These are phyloP conservation scores for Lepidonotus clava DNA, from an alignment of 2,888 invertebrate genomes.

Conservation along the genomic window DNA sequence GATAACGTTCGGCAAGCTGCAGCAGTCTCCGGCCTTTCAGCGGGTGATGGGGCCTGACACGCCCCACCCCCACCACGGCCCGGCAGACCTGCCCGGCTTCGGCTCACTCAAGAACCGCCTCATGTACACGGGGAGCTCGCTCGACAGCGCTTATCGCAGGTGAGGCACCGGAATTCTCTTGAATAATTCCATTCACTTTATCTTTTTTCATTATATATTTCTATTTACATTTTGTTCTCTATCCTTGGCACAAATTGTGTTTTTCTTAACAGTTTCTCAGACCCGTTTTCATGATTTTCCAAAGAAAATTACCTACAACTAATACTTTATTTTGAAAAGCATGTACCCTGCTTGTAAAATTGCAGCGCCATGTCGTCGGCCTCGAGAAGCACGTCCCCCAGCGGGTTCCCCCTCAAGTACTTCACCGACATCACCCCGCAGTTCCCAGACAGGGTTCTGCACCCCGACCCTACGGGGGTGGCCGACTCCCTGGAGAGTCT, in stretches of 20 bases:
- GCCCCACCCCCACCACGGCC: background rate
- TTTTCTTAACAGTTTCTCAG: too few species aligned
- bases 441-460: background rate
- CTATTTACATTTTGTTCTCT: too few species aligned
- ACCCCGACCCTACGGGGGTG: background rate
- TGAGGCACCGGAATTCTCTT: too few species aligned
- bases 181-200: too few species aligned
- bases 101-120: background rate
- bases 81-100: background rate
- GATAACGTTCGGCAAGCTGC: slow-evolving; percentile 57
- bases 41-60: background rate
- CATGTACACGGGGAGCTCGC: slow-evolving; percentile 7
- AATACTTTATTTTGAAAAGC: too few species aligned
- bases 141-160: slow-evolving; percentile 36
- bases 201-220: too few species aligned
- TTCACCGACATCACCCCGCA: slow-evolving; percentile 28
- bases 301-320: too few species aligned
- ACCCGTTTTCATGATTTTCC: too few species aligned
- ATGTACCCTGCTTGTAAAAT: too few species aligned
- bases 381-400: slow-evolving; percentile 32
- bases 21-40: slow-evolving; percentile 17
- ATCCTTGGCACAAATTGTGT: too few species aligned
- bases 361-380: slow-evolving; percentile 20
- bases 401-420: slow-evolving; percentile 8
- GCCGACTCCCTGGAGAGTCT: slow-evolving; percentile 35